phyloP scores from a whole-genome alignment of 1,140 invertebrate genomes.

The Metopolophium dirhodum region DNA sequence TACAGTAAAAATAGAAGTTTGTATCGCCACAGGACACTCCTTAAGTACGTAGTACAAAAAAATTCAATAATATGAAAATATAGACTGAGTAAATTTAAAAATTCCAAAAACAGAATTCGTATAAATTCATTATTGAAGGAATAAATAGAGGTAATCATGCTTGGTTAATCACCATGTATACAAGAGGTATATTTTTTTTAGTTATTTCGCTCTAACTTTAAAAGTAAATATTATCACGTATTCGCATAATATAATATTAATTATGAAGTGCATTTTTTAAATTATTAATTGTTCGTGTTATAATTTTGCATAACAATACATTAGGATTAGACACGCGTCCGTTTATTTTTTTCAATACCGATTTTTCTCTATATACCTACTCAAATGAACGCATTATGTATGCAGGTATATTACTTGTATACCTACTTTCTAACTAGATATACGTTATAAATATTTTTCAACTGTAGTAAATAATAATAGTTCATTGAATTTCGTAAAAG shows the following conservation, averaged over 20 bases:
- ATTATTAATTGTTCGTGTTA: neutral
- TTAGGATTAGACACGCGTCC: neutral
- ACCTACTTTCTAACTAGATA: neutral
- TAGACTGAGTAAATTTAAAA: too few relatives aligned
- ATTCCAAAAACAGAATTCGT: too few relatives aligned
- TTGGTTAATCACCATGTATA: neutral
- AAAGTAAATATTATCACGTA: neutral
- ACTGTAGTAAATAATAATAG: neutral
- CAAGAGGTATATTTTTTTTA: neutral
- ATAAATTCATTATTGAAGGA: too few relatives aligned
- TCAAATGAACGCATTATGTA: neutral
- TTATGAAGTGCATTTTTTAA: neutral
- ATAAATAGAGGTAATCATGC: too few relatives aligned
- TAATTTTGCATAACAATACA: neutral
- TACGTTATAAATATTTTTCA: constrained; percentile 13
- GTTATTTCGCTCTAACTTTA: neutral
- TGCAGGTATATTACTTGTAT: neutral
- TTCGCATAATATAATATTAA: neutral
- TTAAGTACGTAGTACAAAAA: too few relatives aligned
- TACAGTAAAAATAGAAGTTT: too few relatives aligned
- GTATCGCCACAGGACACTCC: too few relatives aligned
- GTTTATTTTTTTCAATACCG: neutral
- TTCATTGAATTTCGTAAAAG: constrained; percentile 22
- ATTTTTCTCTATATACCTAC: neutral
- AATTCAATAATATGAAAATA: too few relatives aligned